Evolutionary conservation across 2,888 invertebrate genomes (phyloP).

Genomic region (Eupithecia abbreviata): DNA sequence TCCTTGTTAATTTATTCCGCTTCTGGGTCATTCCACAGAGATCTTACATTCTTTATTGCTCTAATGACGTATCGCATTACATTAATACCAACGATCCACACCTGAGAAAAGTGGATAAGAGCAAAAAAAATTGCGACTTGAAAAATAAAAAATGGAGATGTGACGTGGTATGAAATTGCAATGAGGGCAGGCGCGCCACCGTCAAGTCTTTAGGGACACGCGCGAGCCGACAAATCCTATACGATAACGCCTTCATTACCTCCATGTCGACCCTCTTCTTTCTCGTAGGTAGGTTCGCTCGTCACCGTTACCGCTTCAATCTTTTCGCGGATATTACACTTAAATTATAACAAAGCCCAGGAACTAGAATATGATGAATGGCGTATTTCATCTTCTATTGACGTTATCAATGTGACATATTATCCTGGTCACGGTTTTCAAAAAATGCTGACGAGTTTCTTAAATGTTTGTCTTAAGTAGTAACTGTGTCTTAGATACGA

Average conservation of each 20-base stretch:
- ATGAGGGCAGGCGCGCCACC: slow-evolving; percentile 51
- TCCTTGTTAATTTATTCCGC: not conserved
- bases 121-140: slow-evolving; percentile 41
- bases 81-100: slow-evolving; percentile 16
- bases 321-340: slow-evolving; percentile 81
- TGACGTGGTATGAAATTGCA: slow-evolving; percentile 66
- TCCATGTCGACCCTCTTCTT: slow-evolving; percentile 79
- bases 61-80: not conserved
- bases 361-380: slow-evolving; percentile 70
- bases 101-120: slow-evolving; percentile 23
- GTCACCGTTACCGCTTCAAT: slow-evolving; percentile 76
- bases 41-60: not conserved
- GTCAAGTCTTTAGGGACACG: slow-evolving; percentile 41
- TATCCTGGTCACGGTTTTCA: slow-evolving; percentile 33
- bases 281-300: slow-evolving; percentile 34
- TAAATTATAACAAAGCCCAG: slow-evolving; percentile 76
- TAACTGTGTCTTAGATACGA: not conserved
- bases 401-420: slow-evolving; percentile 52
- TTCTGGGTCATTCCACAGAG: not conserved
- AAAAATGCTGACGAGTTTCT: not conserved
- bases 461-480: not conserved
- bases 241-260: slow-evolving; percentile 78
- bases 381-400: slow-evolving; percentile 59
- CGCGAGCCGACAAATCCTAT: slow-evolving; percentile 61
- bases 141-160: slow-evolving; percentile 55